Evolutionary conservation across 2,113 vertebrate genomes (phyloP).

Genomic region (Rhinoptilus africanus): DNA sequence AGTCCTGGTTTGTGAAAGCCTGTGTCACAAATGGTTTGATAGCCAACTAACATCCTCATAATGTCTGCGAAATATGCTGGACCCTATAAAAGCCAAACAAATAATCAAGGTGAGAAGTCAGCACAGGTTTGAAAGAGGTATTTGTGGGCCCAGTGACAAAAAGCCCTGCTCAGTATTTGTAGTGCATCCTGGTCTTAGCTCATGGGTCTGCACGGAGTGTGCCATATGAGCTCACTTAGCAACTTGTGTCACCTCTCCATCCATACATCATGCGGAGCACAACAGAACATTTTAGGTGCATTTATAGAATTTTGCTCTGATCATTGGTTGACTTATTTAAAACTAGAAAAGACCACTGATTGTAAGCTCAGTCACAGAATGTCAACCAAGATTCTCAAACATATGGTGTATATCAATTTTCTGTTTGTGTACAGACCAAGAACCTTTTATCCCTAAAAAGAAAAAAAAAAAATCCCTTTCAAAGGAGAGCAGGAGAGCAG

Average conservation of each 20-base stretch:
- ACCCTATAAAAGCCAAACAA: not conserved
- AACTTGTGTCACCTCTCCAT: not conserved
- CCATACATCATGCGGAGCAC: not conserved
- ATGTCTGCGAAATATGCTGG: not conserved
- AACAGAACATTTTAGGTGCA: not conserved
- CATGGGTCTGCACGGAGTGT: not conserved
- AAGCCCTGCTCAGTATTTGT: not conserved
- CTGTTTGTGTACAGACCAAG: fast-evolving
- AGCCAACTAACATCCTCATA: not conserved
- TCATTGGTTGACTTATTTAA: not conserved
- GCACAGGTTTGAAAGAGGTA: not conserved
- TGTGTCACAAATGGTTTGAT: not conserved
- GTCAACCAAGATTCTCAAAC: not conserved
- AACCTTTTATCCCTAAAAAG: not conserved
- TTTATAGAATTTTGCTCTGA: not conserved
- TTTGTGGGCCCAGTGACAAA: not conserved
- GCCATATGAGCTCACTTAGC: fast-evolving
- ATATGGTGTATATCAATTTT: not conserved
- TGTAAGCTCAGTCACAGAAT: not conserved
- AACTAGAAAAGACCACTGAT: not conserved
- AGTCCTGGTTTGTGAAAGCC: not conserved
- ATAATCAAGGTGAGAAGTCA: not conserved
- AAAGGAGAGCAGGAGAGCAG: not conserved
- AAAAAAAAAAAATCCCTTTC: not conserved
- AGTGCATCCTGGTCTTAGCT: not conserved